Evolutionary conservation across 1,140 invertebrate species (phyloP).

Genomic region (Drosophila micromelanica): DNA sequence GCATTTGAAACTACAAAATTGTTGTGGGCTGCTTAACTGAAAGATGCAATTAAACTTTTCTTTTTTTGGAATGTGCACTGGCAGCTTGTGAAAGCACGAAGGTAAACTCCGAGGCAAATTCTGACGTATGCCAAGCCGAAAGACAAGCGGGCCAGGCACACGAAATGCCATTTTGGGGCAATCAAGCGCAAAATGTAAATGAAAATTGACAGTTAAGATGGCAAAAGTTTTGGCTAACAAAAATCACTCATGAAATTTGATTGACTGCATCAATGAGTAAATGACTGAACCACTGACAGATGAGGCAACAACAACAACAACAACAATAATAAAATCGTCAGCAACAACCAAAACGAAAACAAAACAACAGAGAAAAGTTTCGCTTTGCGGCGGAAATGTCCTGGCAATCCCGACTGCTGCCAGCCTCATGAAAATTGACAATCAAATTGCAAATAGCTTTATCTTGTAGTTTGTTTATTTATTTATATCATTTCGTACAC

Average conservation of each 20-base stretch:
- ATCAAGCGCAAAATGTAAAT: constrained; percentile 73
- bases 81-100: background rate
- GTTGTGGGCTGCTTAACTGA: constrained; percentile 18
- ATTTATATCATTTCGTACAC: constrained; percentile 81
- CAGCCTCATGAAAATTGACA: constrained; percentile 77
- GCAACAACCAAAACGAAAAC: background rate
- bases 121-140: constrained; percentile 18
- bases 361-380: constrained; percentile 43
- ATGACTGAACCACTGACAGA: constrained; percentile 67
- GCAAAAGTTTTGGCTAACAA: constrained; percentile 67
- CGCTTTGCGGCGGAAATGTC: constrained; percentile 69
- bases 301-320: constrained; percentile 22
- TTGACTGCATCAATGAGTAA: constrained; percentile 78
- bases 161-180: constrained; percentile 35
- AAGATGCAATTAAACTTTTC: constrained; percentile 65
- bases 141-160: constrained; percentile 2
- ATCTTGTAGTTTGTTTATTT: constrained; percentile 82
- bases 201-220: constrained; percentile 71
- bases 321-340: constrained; percentile 22
- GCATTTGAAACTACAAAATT: constrained; percentile 39
- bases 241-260: constrained; percentile 80
- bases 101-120: constrained; percentile 8
- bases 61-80: background rate
- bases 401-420: constrained; percentile 47
- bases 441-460: constrained; percentile 83